Evolutionary conservation across 2,888 invertebrate genomes (phyloP), one percentile per base, ranked within the genome.

Genomic region (Trichogramma dendrolimi): DNA sequence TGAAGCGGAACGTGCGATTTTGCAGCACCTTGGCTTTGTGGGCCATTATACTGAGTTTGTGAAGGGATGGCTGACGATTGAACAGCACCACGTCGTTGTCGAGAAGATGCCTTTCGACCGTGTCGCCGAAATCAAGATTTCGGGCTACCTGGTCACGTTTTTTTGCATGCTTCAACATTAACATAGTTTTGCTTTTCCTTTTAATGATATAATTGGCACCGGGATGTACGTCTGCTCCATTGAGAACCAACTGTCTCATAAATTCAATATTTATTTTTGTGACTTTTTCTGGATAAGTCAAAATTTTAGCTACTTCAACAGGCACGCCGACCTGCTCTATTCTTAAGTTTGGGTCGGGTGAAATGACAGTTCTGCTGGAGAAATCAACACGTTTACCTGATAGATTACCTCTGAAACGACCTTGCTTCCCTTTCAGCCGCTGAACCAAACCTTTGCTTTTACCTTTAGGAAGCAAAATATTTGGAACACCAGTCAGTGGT

Each of bases 291-390:
- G 99, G 98, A 81, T 92, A 99, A 0, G 99, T 99, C 65, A 99
- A 84, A 69, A 92, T 90, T 82, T 93, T 95, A 0, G 98, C 99
- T 60, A 99, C 92, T 76, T 95, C 89, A 49, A 91, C 87, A 0
- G 99, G 99, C 0, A 99, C 96, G 5, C 97, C 98, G 38, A 99
- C 94, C 85, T 98, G 94, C 79, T 99, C 95, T 69, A 99, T 98
- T 80, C 93, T 89, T 64, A 99, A 83, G 81, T 99, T 98, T 1
- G 99, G 99, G 82, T 99, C 98, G 0, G 99, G 99, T 1, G 98
- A 98, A 71, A 99, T 99, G 58, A 98, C 99, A 55, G 98, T 99
- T 71, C 99, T 86, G 59, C 94, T 93, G 60, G 96, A 96, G 81
- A 96, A 99, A 79, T 99, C 97, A 2, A 98, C 98, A 72, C 98